Conservation (phyloP, 2,888 invertebrate genomes). For the Limenitis arthemis region DNA sequence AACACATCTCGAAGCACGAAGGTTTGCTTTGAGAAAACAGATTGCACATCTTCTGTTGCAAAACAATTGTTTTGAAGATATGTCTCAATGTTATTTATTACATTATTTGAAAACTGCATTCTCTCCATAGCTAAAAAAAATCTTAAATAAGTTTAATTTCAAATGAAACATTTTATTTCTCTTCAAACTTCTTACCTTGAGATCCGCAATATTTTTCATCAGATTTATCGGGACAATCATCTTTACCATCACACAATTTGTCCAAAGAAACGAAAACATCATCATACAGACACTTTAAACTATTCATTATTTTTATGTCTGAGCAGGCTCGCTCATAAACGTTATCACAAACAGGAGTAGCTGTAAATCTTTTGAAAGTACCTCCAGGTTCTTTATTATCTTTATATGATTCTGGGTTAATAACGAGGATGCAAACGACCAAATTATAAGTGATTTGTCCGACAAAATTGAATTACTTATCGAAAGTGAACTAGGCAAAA, state of each 20-base stretch:
- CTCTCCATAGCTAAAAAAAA: conserved; percentile 37
- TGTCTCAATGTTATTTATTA: conserved; percentile 35
- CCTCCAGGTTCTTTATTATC: neutral
- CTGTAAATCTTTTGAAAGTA: neutral
- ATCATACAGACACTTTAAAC: conserved; percentile 36
- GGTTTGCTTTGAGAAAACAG: conserved; percentile 32
- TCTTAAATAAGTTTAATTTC: neutral
- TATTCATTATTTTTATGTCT: conserved; percentile 36
- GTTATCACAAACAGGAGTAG: conserved; percentile 3
- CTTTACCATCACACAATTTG: conserved; percentile 43
- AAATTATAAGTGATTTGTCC: no score
- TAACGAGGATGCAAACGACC: no score
- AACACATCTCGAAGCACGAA: conserved; percentile 34
- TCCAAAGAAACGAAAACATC: conserved; percentile 32
- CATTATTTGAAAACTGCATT: conserved; percentile 31
- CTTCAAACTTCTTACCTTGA: conserved; percentile 33
- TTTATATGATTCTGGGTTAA: neutral
- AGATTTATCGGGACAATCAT: conserved; percentile 41
- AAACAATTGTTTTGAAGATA: conserved; percentile 35
- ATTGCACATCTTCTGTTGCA: conserved; percentile 21
- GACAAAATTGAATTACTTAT: no score
- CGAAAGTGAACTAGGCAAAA: no score
- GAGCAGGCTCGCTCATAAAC: conserved; percentile 31
- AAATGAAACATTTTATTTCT: no score
- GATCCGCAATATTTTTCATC: conserved; percentile 46